Conservation (phyloP, 2,113 vertebrate species). For the Tetrax tetrax region DNA sequence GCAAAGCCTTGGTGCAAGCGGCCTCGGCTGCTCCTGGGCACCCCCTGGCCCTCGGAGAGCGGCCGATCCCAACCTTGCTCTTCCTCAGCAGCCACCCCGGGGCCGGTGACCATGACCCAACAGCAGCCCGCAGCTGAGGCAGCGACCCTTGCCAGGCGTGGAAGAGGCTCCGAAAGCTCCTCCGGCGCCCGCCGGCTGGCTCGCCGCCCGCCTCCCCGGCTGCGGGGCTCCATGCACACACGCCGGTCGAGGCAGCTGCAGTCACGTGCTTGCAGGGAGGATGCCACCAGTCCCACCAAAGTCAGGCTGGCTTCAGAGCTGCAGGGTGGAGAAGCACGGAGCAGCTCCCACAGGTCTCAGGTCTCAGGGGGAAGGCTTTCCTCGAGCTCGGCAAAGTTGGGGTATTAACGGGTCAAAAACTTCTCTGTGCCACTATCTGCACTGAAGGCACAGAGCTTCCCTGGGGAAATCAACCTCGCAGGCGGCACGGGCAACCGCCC, state of each 20-base stretch:
- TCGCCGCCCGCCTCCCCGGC: background rate
- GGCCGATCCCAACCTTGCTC: background rate
- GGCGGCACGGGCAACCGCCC: background rate
- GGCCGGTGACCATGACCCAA: background rate
- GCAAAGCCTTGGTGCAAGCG: slow-evolving; percentile 41
- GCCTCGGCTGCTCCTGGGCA: background rate
- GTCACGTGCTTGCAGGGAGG: background rate
- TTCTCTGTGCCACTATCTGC: background rate
- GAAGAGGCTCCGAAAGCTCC: background rate
- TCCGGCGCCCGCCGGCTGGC: background rate
- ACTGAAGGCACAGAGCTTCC: background rate
- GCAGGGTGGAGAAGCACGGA: background rate
- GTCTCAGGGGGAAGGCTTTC: background rate
- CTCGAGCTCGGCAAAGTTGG: background rate
- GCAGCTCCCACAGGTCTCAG: background rate
- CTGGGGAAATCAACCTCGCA: background rate
- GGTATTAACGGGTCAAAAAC: background rate
- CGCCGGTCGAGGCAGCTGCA: rapidly evolving
- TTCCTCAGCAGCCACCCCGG: background rate
- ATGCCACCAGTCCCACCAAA: background rate
- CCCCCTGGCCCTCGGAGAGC: rapidly evolving
- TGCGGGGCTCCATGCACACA: background rate
- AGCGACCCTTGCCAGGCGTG: background rate
- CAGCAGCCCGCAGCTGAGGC: background rate
- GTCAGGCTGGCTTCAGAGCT: background rate